Conservation (phyloP, 1,140 invertebrate genomes). For the Ctenoplectra terminalis region DNA sequence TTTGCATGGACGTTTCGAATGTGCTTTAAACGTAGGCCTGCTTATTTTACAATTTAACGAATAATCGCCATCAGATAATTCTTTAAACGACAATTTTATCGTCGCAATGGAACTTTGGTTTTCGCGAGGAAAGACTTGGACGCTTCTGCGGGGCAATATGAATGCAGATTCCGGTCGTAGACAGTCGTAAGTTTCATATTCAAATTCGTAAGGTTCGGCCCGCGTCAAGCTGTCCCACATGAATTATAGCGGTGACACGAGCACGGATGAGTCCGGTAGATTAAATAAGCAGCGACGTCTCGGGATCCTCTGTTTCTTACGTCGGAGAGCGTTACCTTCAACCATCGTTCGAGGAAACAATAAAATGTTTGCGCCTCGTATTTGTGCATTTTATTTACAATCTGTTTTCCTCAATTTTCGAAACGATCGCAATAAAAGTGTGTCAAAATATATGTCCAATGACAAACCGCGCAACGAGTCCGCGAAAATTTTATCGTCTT, state of each 20-base stretch:
- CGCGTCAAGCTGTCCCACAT: conserved; percentile 38
- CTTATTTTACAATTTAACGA: conserved; percentile 8
- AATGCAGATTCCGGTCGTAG: conserved; percentile 58
- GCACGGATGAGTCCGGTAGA: conserved; percentile 44
- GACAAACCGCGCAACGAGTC: too few relatives aligned
- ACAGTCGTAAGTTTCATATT: conserved; percentile 65
- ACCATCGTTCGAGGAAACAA: not conserved
- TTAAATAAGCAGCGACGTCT: conserved; percentile 39
- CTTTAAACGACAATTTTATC: conserved; percentile 40
- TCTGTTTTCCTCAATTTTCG: not conserved
- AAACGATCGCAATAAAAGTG: not conserved
- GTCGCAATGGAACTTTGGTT: conserved; percentile 21
- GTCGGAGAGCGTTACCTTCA: not conserved
- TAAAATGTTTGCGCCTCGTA: not conserved
- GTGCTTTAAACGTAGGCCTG: not conserved
- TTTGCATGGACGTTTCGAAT: too few relatives aligned
- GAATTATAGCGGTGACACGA: conserved; percentile 60
- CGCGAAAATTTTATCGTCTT: too few relatives aligned
- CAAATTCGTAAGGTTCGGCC: conserved; percentile 55
- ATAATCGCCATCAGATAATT: conserved; percentile 9
- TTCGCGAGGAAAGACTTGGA: conserved; percentile 7
- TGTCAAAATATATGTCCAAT: not conserved
- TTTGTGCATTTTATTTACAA: not conserved
- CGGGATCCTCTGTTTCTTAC: conserved; percentile 16
- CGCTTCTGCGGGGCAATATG: conserved; percentile 39